Conservation (phyloP, 2,113 vertebrate species). For the Hemichromis elongatus region DNA sequence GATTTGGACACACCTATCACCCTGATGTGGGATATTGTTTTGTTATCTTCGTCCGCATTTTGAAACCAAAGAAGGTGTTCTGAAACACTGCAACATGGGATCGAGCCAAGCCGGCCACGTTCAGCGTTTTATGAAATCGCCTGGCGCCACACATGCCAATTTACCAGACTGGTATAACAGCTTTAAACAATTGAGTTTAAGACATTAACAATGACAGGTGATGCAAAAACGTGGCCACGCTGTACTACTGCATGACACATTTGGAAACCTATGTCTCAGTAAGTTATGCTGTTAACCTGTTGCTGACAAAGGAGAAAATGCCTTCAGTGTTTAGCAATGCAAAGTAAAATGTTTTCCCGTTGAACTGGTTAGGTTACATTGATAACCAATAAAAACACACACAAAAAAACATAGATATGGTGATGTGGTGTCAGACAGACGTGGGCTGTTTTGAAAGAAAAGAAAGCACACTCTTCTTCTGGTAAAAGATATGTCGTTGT, state of each 20-base stretch:
- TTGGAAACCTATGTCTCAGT: not conserved
- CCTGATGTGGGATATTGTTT: not conserved
- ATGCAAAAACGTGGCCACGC: not conserved
- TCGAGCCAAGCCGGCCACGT: not conserved
- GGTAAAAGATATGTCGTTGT: not conserved
- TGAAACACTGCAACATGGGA: not conserved
- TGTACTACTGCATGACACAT: not conserved
- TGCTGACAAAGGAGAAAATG: not conserved
- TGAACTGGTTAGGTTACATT: conserved; percentile 17
- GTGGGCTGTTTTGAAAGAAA: not conserved
- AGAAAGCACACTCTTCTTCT: not conserved
- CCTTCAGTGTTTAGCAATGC: not conserved
- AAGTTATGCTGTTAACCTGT: not conserved
- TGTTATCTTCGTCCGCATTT: not conserved
- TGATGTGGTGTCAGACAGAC: not conserved
- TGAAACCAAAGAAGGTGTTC: not conserved
- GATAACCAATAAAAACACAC: not conserved
- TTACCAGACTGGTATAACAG: conserved; percentile 24
- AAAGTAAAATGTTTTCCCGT: not conserved
- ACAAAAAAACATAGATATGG: not conserved
- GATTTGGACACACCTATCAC: conserved; percentile 9
- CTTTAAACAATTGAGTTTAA: not conserved
- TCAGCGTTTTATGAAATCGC: not conserved
- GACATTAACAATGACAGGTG: not conserved
- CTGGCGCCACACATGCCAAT: not conserved